phyloP scores from a whole-genome alignment of 2,797 vertebrate species.

The Spinibarbus caldwelli region DNA sequence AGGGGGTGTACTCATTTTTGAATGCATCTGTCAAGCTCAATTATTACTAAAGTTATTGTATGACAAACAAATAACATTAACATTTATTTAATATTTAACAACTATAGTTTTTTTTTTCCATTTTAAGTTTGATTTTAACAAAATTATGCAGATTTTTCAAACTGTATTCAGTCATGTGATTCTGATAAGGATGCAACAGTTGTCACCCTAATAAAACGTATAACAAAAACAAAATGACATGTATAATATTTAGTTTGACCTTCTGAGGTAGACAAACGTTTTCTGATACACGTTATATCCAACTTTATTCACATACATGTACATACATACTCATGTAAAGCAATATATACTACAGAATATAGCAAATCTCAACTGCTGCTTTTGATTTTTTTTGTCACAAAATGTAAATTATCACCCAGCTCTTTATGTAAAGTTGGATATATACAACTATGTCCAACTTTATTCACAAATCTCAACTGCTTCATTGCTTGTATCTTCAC shows the following conservation, averaged over 20 bases:
- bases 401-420: too few species aligned
- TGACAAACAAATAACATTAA: too few species aligned
- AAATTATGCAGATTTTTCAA: neutral
- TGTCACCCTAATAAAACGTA: neutral
- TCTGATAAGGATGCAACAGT: too few species aligned
- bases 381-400: too few species aligned
- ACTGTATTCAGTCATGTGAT: neutral
- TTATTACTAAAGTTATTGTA: neutral
- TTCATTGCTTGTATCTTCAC: neutral
- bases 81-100: neutral
- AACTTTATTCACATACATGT: too few species aligned
- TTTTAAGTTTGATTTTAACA: neutral
- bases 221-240: neutral
- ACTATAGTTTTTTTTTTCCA: neutral
- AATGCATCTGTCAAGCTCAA: neutral
- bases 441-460: too few species aligned
- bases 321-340: too few species aligned
- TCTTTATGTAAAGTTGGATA: too few species aligned
- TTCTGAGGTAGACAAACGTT: neutral
- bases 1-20: too few species aligned
- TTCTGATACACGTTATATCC: neutral
- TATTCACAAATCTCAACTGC: neutral
- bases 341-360: too few species aligned
- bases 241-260: neutral
- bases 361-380: too few species aligned